Conservation (phyloP, 2,797 vertebrate genomes). For the Cynopterus sphinx region DNA sequence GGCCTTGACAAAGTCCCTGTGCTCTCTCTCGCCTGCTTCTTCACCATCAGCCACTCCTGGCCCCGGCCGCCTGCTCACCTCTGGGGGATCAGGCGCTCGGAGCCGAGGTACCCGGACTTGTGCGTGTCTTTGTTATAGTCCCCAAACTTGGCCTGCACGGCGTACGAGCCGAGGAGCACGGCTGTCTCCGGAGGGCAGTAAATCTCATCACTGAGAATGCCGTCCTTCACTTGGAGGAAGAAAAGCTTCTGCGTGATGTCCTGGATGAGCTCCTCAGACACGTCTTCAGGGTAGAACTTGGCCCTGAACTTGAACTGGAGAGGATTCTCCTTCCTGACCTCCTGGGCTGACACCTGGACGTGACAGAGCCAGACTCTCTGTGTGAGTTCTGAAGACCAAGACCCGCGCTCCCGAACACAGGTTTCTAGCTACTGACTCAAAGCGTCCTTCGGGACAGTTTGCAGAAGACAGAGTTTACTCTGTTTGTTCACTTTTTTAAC, state of each 20-base stretch:
- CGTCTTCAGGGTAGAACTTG: constrained; percentile 98
- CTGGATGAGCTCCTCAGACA: constrained; percentile 96
- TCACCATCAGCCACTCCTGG: not conserved
- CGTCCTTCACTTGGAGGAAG: constrained; percentile 97
- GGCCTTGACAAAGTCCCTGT: not conserved
- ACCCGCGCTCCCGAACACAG: not conserved
- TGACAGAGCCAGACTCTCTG: not conserved
- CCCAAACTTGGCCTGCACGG: constrained; percentile 96
- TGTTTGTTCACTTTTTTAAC: not conserved
- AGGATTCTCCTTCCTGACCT: constrained; percentile 95
- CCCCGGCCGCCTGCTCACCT: constrained; percentile 85
- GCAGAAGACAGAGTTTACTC: not conserved
- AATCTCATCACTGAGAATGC: constrained; percentile 94
- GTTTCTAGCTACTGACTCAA: not conserved
- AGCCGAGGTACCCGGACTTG: constrained; percentile 92
- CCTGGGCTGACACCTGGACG: constrained; percentile 93
- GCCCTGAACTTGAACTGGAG: constrained; percentile 96
- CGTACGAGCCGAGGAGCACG: constrained; percentile 96
- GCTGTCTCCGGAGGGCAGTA: constrained; percentile 98
- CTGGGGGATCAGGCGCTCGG: constrained; percentile 94
- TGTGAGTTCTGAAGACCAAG: accelerated
- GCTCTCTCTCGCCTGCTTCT: not conserved
- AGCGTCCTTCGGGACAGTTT: not conserved
- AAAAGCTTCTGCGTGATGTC: constrained; percentile 98
- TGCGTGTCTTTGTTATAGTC: constrained; percentile 93